A percentile compares a stretch with the other conserved stretches of the same genome.
Conservation (phyloP, 2,888 invertebrate species). For the Alloscopus bannaensis region DNA sequence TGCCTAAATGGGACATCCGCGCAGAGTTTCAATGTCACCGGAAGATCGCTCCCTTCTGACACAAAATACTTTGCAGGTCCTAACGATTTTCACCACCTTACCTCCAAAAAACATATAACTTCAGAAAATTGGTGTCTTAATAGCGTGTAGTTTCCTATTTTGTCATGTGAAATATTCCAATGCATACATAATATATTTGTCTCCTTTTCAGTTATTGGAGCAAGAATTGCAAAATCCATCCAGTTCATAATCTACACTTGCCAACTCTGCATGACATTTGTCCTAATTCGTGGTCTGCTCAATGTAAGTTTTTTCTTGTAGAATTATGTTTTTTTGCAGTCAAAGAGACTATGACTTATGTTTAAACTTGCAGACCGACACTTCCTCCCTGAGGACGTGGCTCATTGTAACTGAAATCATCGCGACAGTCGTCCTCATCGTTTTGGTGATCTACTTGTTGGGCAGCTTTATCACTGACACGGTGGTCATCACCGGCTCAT, state of each 20-base stretch:
- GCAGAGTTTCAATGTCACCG: slow-evolving; percentile 32
- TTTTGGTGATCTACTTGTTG: slow-evolving; percentile 37
- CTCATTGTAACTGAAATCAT: slow-evolving; percentile 51
- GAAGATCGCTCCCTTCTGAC: neutral
- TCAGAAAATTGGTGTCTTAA: too few relatives aligned
- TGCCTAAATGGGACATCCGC: slow-evolving; percentile 15
- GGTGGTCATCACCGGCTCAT: slow-evolving; percentile 11
- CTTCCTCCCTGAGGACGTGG: slow-evolving; percentile 45
- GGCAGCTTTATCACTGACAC: slow-evolving; percentile 19
- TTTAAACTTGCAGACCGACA: slow-evolving; percentile 29
- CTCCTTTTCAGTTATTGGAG: slow-evolving; percentile 42
- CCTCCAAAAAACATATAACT: too few relatives aligned
- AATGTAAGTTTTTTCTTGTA: slow-evolving; percentile 24
- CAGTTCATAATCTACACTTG: slow-evolving; percentile 47
- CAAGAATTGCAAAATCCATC: slow-evolving; percentile 39
- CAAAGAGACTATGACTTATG: neutral
- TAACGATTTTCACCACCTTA: too few relatives aligned
- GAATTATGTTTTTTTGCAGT: neutral
- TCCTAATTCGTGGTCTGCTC: slow-evolving; percentile 35
- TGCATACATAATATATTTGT: too few relatives aligned
- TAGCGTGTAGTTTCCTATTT: too few relatives aligned
- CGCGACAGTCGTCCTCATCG: slow-evolving; percentile 33
- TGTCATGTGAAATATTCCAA: too few relatives aligned
- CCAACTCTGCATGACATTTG: slow-evolving; percentile 40
- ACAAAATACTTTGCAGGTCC: too few relatives aligned